These are phyloP conservation scores for Myathropa florea DNA, from an alignment of 2,888 invertebrate species.

Conservation along the genomic window DNA sequence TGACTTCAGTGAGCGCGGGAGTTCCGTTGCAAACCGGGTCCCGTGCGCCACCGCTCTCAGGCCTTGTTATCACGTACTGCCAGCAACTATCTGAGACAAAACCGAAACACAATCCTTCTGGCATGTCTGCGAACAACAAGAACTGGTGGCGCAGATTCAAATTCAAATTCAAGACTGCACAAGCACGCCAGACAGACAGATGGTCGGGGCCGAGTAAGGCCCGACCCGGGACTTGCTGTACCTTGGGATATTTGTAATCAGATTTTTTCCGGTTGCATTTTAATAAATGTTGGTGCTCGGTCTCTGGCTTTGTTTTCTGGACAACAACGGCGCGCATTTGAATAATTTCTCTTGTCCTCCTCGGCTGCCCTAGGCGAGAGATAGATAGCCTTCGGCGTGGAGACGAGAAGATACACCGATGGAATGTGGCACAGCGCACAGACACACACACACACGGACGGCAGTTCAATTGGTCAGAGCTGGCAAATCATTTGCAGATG, in stretches of 20 bases:
- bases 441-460: neutral
- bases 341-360: constrained; percentile 10
- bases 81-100: constrained; percentile 2
- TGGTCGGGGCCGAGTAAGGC: too few species aligned
- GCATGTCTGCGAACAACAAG: neutral
- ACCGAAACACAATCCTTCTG: constrained; percentile 22
- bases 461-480: constrained; percentile 64
- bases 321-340: constrained; percentile 27
- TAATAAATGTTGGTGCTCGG: constrained; percentile 39
- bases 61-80: constrained; percentile 47
- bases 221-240: constrained; percentile 5
- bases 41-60: neutral
- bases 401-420: neutral
- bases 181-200: constrained; percentile 34
- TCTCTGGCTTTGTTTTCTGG: constrained; percentile 18
- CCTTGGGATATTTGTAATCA: constrained; percentile 63
- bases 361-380: neutral
- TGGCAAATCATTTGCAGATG: constrained; percentile 58
- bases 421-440: neutral
- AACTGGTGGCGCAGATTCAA: constrained; percentile 14
- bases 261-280: constrained; percentile 69
- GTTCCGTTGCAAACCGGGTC: constrained; percentile 9
- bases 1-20: too few species aligned
- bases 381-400: constrained; percentile 15
- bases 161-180: constrained; percentile 61